Conservation (phyloP, 2,113 vertebrate species). For the Vulpes vulpes region DNA sequence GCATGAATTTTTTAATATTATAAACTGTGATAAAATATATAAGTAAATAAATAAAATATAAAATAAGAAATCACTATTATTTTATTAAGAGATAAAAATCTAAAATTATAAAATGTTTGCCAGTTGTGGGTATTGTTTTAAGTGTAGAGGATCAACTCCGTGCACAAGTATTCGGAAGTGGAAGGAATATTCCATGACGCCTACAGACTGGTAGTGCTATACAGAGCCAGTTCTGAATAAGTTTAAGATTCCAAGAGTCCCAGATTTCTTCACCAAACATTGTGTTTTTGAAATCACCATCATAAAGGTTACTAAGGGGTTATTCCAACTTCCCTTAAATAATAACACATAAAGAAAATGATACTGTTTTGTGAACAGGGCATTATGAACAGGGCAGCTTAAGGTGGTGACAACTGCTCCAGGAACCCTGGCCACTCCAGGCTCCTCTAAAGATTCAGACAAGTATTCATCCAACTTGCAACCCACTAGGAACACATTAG, state of each 20-base stretch:
- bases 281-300: not conserved
- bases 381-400: not conserved
- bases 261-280: not conserved
- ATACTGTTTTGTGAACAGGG: not conserved
- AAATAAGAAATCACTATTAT: not conserved
- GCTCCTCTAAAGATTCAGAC: not conserved
- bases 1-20: not conserved
- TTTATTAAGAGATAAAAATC: not conserved
- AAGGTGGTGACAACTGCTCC: accelerated
- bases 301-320: not conserved
- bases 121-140: not conserved
- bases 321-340: not conserved
- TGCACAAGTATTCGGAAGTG: not conserved
- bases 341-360: not conserved
- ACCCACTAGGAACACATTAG: not conserved
- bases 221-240: not conserved
- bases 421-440: not conserved
- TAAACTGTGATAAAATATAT: not conserved
- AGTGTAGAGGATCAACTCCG: not conserved
- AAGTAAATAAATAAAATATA: not conserved
- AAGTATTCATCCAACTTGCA: not conserved
- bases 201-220: not conserved
- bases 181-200: not conserved
- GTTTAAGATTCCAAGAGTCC: not conserved
- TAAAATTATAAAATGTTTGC: not conserved